Base-by-base conservation (phyloP, 2,888 invertebrate species). In the Leptura quadrifasciata region DNA sequence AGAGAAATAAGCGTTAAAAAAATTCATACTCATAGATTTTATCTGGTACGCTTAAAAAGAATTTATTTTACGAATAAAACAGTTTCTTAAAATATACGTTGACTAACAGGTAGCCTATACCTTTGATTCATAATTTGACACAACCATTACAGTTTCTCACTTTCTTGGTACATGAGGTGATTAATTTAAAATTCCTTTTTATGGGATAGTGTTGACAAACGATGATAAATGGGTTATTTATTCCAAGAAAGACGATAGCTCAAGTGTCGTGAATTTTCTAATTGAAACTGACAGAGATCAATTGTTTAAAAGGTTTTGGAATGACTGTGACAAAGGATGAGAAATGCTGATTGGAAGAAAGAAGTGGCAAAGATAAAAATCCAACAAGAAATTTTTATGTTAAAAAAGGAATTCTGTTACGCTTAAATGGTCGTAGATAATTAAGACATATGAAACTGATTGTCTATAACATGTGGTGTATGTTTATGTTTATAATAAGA, bases 251-350 rank as follows among this genome's bases (percentile, higher is more conserved):
- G n/a, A n/a, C 47, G 12, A 47, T 47, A 47, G 15, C 47, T 47
- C 47, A 47, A 47, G 47, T n/a, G n/a, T 47, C 47, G 47, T 47
- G 47, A 47, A 47, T 47, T 47, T 47, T 47, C 47, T 47, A 47
- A 47, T 47, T 47, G 47, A 47, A 47, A 47, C 47, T 47, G 47
- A 47, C 47, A 47, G 47, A 47, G 47, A 47, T 47, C 47, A 47
- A 47, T 47, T 47, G 47, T 47, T 47, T 47, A 47, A n/a, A 47
- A 47, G 47, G 47, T 47, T 47, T 47, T 47, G n/a, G 47, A 47
- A n/a, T 15, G 47, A 47, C 47, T 6, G n/a, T 47, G 47, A 15
- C 47, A 47, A 47, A 17, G n/a, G 47, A 47, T 39, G 39, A 15
- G 39, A 39, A 39, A 39, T 5, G 47, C 47, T 47, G 47, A 47